These are phyloP conservation scores for Xanthia togata DNA, from an alignment of 2,888 invertebrate species.

Conservation along the genomic window DNA sequence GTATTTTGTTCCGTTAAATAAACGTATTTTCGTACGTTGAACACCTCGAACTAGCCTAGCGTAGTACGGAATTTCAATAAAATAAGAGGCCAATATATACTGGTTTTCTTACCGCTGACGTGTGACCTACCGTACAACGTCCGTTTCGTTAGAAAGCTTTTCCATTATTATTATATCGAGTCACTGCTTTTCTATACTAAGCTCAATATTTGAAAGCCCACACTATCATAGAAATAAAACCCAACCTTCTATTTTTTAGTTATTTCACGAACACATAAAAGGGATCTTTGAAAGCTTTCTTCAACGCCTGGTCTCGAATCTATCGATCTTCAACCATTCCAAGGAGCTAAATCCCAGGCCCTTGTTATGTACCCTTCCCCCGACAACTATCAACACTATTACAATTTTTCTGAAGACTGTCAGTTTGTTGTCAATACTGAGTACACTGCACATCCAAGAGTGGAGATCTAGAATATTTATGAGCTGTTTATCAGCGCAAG, in stretches of 20 bases:
- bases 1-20: too few relatives aligned
- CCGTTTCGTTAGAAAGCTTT: slow-evolving; percentile 3
- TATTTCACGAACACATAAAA: slow-evolving; percentile 38
- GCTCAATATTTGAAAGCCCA: not conserved
- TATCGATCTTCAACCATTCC: slow-evolving; percentile 57
- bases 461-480: slow-evolving; percentile 55
- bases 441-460: slow-evolving; percentile 29
- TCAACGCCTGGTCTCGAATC: slow-evolving; percentile 46
- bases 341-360: slow-evolving; percentile 35
- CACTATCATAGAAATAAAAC: slow-evolving; percentile 8
- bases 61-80: not conserved
- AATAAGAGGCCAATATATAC: not conserved
- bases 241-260: slow-evolving; percentile 25
- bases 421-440: slow-evolving; percentile 45
- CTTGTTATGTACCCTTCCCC: slow-evolving; percentile 19
- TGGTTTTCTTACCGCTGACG: not conserved
- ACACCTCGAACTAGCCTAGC: not conserved
- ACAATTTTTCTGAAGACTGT: slow-evolving; percentile 43
- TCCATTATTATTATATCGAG: not conserved
- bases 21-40: too few relatives aligned
- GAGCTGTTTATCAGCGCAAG: slow-evolving; percentile 43
- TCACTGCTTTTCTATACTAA: not conserved
- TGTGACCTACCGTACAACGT: not conserved
- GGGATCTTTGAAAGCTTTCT: slow-evolving; percentile 50
- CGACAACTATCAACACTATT: slow-evolving; percentile 47